Evolutionary conservation across 2,113 vertebrate species (phyloP), one percentile per base, ranked within the genome.

Genomic region (Machaerirhynchus nigripectus): DNA sequence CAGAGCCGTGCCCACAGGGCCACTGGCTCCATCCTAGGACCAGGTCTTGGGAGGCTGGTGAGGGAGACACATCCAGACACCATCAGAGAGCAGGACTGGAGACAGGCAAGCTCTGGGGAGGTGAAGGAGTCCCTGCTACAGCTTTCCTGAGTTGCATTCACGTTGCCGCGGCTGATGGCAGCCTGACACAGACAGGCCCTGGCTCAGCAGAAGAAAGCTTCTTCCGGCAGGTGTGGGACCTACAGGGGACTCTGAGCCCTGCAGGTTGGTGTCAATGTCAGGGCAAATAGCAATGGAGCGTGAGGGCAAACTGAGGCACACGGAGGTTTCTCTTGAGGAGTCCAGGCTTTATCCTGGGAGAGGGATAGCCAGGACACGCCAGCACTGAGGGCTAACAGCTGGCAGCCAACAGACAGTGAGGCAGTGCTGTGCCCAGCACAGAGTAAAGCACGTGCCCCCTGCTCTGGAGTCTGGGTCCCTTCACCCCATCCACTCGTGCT

Each of bases 401-500:
- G 65, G 55, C 53, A 57, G 49, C 40, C 1, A 1, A 47, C 15
- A 28, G 70, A 21, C 13, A 15, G 31, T 12, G 37, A 56, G 78
- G 35, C 63, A 67, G 31, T 31, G 23, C 23, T 44, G 35, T 47
- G 47, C 52, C 20, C 28, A 28, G 68, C 8, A 3, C 2, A 6
- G 37, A 65, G 53, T 4, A 24, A 44, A n/a, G 69, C 16, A 12
- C 33, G 22, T 27, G 28, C 31, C 55, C 35, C 19, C 44, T 65
- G 65, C 44, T 46, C 70, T 28, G 75, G 9, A 26, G 3, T n/a
- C 59, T 37, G 28, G 69, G 21, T 26, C 21, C 31, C 42, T n/a
- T 65, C 52, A 35, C 37, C 17, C 20, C 6, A 0, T 14, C 20
- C 9, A 11, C 46, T 50, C 1, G 0, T 33, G 37, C 21, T 56